Evolutionary conservation across 2,797 vertebrate species (phyloP).

Genomic region (Florisuga fusca): DNA sequence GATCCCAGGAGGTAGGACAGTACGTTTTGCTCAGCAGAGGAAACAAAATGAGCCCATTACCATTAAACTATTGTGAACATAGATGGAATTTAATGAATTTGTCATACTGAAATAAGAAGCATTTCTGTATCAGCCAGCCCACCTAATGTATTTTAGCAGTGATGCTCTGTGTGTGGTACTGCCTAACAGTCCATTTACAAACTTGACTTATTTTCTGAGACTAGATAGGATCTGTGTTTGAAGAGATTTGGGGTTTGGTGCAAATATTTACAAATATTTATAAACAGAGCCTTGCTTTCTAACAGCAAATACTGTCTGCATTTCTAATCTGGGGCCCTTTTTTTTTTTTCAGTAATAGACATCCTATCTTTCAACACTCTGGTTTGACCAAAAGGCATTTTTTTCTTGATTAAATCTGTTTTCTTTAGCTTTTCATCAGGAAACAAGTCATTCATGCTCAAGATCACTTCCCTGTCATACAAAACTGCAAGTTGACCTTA

Average conservation of each 20-base stretch:
- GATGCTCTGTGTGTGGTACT: not conserved
- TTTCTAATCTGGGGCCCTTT: not conserved
- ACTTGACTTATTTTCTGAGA: not conserved
- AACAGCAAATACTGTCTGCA: not conserved
- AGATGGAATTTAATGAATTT: not conserved
- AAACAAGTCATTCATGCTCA: not conserved
- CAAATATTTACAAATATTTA: slow-evolving; percentile 30
- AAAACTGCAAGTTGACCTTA: slow-evolving; percentile 31
- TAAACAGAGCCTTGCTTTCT: not conserved
- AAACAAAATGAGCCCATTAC: not conserved
- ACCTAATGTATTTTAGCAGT: not conserved
- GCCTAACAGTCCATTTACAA: not conserved
- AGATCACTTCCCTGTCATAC: not conserved
- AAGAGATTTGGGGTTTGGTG: not conserved
- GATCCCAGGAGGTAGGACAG: not conserved
- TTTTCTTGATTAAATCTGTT: not conserved
- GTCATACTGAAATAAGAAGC: not conserved
- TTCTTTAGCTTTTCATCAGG: slow-evolving; percentile 12
- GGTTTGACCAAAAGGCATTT: not conserved
- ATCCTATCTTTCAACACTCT: slow-evolving; percentile 6
- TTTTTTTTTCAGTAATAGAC: not conserved
- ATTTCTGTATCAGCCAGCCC: not conserved
- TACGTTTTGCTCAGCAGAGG: not conserved
- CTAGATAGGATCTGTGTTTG: not conserved
- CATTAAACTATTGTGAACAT: not conserved